Conservation (phyloP, 2,797 vertebrate species). For the Liasis olivaceus region DNA sequence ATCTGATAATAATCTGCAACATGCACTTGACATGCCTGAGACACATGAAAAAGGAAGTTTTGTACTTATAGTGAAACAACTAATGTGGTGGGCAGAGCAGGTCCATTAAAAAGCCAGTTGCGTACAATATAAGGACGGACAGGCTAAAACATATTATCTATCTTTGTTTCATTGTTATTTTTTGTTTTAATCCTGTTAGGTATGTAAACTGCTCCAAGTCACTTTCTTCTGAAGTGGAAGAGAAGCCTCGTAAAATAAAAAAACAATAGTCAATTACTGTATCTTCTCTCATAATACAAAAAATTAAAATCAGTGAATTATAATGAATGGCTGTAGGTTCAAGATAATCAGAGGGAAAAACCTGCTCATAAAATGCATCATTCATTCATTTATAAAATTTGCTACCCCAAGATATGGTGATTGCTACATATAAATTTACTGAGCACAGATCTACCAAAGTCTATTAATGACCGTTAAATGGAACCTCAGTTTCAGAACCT, state of each 20-base stretch:
- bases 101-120: not conserved
- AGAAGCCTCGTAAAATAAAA: not conserved
- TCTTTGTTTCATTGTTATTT: not conserved
- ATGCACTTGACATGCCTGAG: not conserved
- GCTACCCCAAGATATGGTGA: not conserved
- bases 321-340: not conserved
- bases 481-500: not conserved
- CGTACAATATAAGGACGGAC: not conserved
- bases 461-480: not conserved
- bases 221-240: not conserved
- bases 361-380: not conserved
- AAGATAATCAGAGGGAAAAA: not conserved
- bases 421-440: not conserved
- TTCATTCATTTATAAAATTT: not conserved
- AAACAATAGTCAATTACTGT: not conserved
- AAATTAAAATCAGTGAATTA: not conserved
- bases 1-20: not conserved
- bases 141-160: not conserved
- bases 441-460: not conserved
- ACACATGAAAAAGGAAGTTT: not conserved
- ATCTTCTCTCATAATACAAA: not conserved
- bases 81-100: not conserved
- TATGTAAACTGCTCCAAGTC: not conserved
- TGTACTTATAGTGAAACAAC: not conserved
- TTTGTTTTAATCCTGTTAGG: not conserved